Evolutionary conservation across 2,888 invertebrate genomes (phyloP), one percentile per base, ranked within the genome.

Genomic region (Agrochola lota): DNA sequence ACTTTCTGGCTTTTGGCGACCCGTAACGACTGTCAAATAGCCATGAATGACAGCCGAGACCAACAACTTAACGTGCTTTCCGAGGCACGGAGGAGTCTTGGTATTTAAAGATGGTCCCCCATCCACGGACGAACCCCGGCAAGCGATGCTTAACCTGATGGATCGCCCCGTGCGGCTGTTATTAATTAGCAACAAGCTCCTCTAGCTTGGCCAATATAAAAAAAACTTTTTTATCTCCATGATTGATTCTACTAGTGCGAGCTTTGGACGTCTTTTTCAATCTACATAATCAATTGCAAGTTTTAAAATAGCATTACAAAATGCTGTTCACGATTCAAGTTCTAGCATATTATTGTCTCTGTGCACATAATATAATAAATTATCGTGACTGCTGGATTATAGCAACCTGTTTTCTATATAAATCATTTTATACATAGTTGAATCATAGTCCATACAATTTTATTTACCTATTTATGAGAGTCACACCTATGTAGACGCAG

Each of bases 291-390:
- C 57, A 73, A 64, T 72, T 15, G 30, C 40, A 62, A 26, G 9
- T 72, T n/a, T 72, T 8, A 72, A 35, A 80, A 80, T 72, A 63
- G 55, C 62, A 40, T 30, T 74, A 55, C 60, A 81, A 30, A 30
- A 30, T 77, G 8, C 8, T 59, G 15, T 30, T 30, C 40, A 57
- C 30, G 1, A 77, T 81, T 73, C 35, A 46, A n/a, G 23, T 26
- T 64, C 63, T 73, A 57, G 30, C 55, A 67, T 52, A 62, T 62
- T 75, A 62, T 74, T 67, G 55, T 75, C n/a, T n/a, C 15, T n/a
- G 49, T 30, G 55, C 46, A 49, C 7, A 40, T 57, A 40, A 20
- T 52, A 20, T 46, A 46, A 75, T 63, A 43, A 4, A 75, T 57
- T 57, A 63, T 57, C 67, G 46, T 68, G 83, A 57, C 79, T 67